Evolutionary conservation across 2,113 vertebrate species (phyloP).

Genomic region (Scalopus aquaticus): DNA sequence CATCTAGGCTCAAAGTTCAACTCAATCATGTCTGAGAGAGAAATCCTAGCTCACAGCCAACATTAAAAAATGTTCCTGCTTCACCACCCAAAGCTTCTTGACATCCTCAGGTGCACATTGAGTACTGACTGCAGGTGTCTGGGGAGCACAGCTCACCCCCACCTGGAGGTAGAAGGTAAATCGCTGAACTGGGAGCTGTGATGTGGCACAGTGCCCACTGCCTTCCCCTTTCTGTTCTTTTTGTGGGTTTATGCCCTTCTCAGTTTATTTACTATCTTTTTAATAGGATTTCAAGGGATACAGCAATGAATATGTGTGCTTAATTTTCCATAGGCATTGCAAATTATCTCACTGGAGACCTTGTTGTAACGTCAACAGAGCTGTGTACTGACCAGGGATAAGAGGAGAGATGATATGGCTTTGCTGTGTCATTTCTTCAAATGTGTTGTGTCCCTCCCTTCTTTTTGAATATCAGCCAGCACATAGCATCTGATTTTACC

Average conservation of each 20-base stretch:
- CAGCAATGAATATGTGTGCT: not conserved
- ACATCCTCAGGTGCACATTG: not conserved
- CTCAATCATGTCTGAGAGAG: not conserved
- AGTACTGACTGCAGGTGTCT: not conserved
- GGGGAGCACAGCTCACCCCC: not conserved
- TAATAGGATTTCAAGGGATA: not conserved
- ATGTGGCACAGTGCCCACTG: not conserved
- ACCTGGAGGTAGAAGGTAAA: slow-evolving; percentile 15
- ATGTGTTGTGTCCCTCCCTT: not conserved
- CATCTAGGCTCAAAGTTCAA: not conserved
- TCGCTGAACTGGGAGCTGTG: not conserved
- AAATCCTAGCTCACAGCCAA: not conserved
- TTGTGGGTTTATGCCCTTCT: not conserved
- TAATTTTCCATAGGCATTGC: not conserved
- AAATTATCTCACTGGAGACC: not conserved
- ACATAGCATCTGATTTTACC: not conserved
- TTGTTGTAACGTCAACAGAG: not conserved
- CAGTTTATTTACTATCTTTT: not conserved
- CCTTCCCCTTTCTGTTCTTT: not conserved
- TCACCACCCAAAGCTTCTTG: not conserved
- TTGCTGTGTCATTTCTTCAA: not conserved
- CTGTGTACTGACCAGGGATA: not conserved
- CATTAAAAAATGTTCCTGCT: not conserved
- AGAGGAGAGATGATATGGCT: not conserved
- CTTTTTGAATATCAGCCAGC: not conserved